Conservation (phyloP, 2,797 vertebrate species). For the Aphelocoma californica region DNA sequence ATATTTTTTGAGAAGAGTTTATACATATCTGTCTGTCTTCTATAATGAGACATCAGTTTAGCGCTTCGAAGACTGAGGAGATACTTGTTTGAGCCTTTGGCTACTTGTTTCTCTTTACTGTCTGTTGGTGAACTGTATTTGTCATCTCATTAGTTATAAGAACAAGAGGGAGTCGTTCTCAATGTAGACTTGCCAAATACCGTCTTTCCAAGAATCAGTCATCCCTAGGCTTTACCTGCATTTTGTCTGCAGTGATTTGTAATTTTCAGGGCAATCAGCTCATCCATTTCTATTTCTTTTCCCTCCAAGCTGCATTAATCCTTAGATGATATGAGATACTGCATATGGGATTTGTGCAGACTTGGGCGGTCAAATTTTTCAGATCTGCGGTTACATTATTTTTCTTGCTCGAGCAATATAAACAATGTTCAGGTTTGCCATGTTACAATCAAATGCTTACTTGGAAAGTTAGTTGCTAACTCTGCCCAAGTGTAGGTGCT, state of each 20-base stretch:
- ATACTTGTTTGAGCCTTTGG: not conserved
- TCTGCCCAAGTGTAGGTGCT: not conserved
- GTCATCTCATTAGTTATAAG: not conserved
- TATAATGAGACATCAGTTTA: not conserved
- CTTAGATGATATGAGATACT: not conserved
- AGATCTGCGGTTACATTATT: not conserved
- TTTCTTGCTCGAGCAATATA: not conserved
- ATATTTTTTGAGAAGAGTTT: not conserved
- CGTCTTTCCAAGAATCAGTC: not conserved
- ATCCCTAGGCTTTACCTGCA: not conserved
- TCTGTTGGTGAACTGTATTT: not conserved
- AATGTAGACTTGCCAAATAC: not conserved
- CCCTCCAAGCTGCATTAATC: not conserved
- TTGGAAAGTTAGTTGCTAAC: not conserved
- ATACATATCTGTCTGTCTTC: not conserved
- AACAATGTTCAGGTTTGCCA: not conserved
- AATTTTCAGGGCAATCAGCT: not conserved
- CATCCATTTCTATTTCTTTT: not conserved
- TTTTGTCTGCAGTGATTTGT: not conserved
- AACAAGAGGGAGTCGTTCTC: not conserved
- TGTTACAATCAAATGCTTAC: not conserved
- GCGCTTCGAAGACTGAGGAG: not conserved
- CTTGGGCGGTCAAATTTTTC: not conserved
- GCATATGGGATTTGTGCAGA: not conserved
- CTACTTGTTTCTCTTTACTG: not conserved